Evolutionary conservation across 2,888 invertebrate species (phyloP), one percentile per base, ranked within the genome.

Genomic region (Latrodectus elegans): DNA sequence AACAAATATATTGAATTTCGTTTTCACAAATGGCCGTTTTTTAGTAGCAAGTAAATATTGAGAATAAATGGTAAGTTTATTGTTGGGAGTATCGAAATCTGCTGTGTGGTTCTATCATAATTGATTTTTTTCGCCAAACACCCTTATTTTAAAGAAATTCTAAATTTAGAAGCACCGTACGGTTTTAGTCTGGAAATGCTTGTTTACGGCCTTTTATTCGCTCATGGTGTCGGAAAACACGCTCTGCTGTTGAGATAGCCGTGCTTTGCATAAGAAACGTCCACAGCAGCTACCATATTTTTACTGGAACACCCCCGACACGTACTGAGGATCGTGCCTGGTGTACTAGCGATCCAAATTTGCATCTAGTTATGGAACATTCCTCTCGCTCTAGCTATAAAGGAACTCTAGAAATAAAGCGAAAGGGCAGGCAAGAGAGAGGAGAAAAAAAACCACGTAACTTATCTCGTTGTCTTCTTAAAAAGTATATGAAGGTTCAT

Each of bases 311-410:
- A 70, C 70, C 64, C 81, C 15, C 14, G 17, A 81, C 81, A 81
- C 74, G 73, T 73, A 53, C 74, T 15, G 12, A 17, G 6, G 38
- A 49, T 74, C 81, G 81, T 81, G 81, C 81, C 38, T 55, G 53
- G 81, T 74, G 17, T 81, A 74, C 81, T 53, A 74, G 74, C 67
- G 81, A 26, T 67, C 17, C 22, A 67, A 81, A 81, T 81, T 81
- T 81, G 81, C 81, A 81, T 81, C 81, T 81, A 74, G 81, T 81
- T 81, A 81, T 53, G 38, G 67, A 17, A 49, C 51, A 22, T 67
- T 68, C 38, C 73, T 49, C 53, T 17, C 38, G 9, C 53, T 12
- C 72, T 55, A 26, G 17, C 38, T 52, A 51, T 38, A 38, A 38
- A 38, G 38, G 38, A 38, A 38, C 60, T n/a, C 60, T 15, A 22